phyloP scores from a whole-genome alignment of 2,888 invertebrate species.

The Germaria angustata region DNA sequence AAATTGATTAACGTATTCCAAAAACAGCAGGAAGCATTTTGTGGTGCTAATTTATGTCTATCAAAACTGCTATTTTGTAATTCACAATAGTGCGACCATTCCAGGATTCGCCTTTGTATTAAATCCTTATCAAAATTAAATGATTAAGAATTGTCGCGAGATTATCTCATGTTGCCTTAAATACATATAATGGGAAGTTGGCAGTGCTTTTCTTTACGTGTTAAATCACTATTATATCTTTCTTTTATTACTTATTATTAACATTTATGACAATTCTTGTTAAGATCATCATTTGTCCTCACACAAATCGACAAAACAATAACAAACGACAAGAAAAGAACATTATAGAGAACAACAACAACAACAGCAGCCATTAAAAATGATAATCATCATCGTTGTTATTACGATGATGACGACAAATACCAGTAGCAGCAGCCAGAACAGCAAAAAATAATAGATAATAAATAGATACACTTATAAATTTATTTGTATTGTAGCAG shows the following conservation, averaged over 20 bases:
- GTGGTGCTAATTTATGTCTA: too few relatives aligned
- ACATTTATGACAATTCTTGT: constrained; percentile 36
- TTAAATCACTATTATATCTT: constrained; percentile 12
- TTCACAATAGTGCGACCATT: too few relatives aligned
- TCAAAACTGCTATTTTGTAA: too few relatives aligned
- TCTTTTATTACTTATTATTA: constrained; percentile 34
- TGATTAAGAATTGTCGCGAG: too few relatives aligned
- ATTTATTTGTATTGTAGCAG: constrained; percentile 35
- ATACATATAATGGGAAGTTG: too few relatives aligned
- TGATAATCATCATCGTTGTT: constrained; percentile 12
- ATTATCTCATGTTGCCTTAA: too few relatives aligned
- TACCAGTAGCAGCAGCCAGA: constrained; percentile 24
- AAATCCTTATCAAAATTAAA: too few relatives aligned
- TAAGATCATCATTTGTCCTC: constrained; percentile 43
- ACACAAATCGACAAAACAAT: constrained; percentile 40
- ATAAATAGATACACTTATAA: constrained; percentile 44
- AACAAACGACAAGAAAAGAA: constrained; percentile 7
- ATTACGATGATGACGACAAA: constrained; percentile 28
- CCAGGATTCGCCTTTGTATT: too few relatives aligned
- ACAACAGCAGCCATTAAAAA: constrained; percentile 27
- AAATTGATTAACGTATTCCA: too few relatives aligned
- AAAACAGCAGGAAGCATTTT: too few relatives aligned
- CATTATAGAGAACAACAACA: constrained; percentile 8
- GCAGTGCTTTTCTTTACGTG: constrained; percentile 6
- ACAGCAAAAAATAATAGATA: constrained; percentile 26